A percentile compares a stretch with the other conserved stretches of the same genome.
These are phyloP conservation scores for Todiramphus chloris DNA, from an alignment of 2,113 vertebrate genomes.

Conservation along the genomic window DNA sequence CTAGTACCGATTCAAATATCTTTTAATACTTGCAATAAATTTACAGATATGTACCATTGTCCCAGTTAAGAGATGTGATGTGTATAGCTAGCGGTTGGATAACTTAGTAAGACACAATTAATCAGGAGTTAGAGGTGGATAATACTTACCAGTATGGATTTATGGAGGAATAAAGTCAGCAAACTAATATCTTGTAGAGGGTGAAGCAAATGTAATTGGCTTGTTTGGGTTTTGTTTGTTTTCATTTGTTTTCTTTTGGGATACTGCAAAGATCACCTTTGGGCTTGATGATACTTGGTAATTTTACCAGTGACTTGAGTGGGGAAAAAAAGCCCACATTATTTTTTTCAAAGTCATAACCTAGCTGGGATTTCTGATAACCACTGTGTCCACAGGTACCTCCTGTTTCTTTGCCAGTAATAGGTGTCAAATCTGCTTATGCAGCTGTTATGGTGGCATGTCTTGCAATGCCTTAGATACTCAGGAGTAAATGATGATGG, in stretches of 20 bases:
- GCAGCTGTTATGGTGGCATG: not conserved
- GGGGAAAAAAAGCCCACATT: not conserved
- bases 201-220: not conserved
- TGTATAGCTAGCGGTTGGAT: not conserved
- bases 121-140: not conserved
- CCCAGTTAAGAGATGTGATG: not conserved
- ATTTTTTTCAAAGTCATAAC: not conserved
- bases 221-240: not conserved
- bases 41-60: not conserved
- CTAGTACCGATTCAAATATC: not conserved
- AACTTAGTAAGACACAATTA: not conserved
- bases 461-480: not conserved
- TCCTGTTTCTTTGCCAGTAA: not conserved
- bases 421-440: not conserved
- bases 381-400: not conserved
- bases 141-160: not conserved
- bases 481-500: not conserved
- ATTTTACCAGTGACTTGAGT: not conserved
- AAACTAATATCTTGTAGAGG: not conserved
- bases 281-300: not conserved
- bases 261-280: not conserved
- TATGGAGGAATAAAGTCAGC: fast-evolving
- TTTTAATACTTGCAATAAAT: not conserved
- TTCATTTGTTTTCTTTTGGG: not conserved
- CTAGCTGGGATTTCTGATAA: not conserved